Evolutionary conservation across 2,797 vertebrate species (phyloP).

Genomic region (Eospalax fontanierii): DNA sequence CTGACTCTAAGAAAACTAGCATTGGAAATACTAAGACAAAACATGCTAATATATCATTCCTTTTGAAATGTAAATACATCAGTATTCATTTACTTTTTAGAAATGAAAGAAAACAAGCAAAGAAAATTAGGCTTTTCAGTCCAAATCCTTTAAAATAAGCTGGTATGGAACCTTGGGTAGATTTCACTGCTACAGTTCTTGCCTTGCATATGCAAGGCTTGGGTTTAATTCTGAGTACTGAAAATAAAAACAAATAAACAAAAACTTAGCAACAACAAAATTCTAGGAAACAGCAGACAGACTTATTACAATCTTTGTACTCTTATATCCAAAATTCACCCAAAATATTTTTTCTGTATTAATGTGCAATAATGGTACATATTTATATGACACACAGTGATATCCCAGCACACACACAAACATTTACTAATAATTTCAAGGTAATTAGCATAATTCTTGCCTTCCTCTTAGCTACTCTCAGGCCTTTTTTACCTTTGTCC

Average conservation of each 20-base stretch:
- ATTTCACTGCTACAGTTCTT: background rate
- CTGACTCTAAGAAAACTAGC: background rate
- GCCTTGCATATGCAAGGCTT: background rate
- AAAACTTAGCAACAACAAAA: background rate
- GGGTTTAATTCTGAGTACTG: background rate
- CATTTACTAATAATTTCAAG: background rate
- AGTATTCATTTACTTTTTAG: background rate
- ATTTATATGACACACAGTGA: background rate
- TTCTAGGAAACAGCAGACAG: background rate
- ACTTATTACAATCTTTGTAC: background rate
- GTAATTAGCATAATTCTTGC: background rate
- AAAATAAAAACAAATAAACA: background rate
- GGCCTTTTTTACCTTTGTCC: background rate
- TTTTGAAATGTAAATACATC: slow-evolving; percentile 10
- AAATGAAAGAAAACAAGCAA: background rate
- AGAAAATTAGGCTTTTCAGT: background rate
- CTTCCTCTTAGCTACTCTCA: background rate
- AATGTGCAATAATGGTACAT: background rate
- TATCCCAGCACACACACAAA: background rate
- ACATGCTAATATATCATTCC: background rate
- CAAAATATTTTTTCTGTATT: background rate
- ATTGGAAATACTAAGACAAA: background rate
- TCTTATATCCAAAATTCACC: background rate
- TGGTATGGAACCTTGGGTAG: too few relatives aligned
- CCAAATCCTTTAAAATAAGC: background rate